These are phyloP conservation scores for Raja brachyura DNA, from an alignment of 2,113 vertebrate genomes.

Conservation along the genomic window DNA sequence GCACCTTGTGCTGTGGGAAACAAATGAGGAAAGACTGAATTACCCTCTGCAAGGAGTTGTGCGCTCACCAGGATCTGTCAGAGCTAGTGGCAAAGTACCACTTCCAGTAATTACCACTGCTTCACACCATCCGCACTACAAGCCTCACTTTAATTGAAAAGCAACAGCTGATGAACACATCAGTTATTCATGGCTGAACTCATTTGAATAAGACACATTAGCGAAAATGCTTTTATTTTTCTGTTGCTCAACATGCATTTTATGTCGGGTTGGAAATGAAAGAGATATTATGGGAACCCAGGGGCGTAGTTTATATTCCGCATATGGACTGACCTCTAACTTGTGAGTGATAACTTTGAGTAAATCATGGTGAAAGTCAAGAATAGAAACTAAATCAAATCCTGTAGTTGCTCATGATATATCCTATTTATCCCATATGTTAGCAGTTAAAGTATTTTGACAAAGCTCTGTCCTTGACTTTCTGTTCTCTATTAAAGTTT, in stretches of 20 bases:
- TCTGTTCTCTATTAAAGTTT: not conserved
- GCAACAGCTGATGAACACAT: constrained; percentile 12
- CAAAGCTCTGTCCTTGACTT: not conserved
- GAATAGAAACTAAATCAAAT: constrained; percentile 5
- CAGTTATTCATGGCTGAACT: constrained; percentile 24
- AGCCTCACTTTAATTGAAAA: constrained; percentile 32
- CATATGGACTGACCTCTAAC: not conserved
- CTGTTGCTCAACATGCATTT: not conserved
- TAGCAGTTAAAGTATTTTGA: not conserved
- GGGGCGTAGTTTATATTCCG: not conserved
- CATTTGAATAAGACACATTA: constrained; percentile 8
- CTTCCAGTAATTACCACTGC: constrained; percentile 10
- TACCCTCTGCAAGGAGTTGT: not conserved
- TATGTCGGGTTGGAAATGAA: constrained; percentile 12
- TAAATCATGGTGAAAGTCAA: not conserved
- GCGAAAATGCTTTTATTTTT: not conserved
- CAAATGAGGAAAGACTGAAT: not conserved
- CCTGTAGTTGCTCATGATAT: not conserved
- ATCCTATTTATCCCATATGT: not conserved
- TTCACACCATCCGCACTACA: not conserved
- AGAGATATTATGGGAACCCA: constrained; percentile 6
- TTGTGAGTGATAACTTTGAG: constrained; percentile 7
- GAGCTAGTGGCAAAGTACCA: not conserved
- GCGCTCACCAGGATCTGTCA: not conserved
- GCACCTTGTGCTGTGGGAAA: not conserved